Evolutionary conservation across 2,113 vertebrate genomes (phyloP).

Genomic region (Tauraco erythrolophus): DNA sequence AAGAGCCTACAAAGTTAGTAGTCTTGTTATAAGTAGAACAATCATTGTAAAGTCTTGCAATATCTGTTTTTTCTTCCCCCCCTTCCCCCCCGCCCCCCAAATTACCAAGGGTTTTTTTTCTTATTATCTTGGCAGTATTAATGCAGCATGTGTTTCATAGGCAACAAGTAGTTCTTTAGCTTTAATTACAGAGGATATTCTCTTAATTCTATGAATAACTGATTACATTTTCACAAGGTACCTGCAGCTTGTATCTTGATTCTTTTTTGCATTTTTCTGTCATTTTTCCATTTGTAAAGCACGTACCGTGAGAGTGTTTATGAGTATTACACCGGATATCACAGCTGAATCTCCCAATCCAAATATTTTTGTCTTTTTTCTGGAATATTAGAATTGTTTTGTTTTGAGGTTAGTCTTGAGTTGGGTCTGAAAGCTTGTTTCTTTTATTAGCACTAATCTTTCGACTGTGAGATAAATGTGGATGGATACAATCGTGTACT

Average conservation of each 20-base stretch:
- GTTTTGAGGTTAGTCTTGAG: background rate
- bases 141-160: background rate
- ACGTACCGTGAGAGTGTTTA: background rate
- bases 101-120: background rate
- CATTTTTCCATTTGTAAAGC: background rate
- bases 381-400: background rate
- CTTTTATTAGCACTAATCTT: background rate
- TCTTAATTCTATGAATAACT: background rate
- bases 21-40: background rate
- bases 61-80: background rate
- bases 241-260: background rate
- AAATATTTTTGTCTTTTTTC: background rate
- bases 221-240: background rate
- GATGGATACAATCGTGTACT: background rate
- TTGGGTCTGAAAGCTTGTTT: background rate
- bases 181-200: background rate
- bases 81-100: too few relatives aligned
- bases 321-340: background rate
- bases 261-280: background rate
- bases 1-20: background rate
- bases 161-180: background rate
- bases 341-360: background rate
- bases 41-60: background rate
- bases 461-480: background rate
- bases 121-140: background rate